Percentiles rank a stretch among this genome's conserved stretches.
Conservation (phyloP, 2,888 invertebrate genomes). For the Sesia bembeciformis region DNA sequence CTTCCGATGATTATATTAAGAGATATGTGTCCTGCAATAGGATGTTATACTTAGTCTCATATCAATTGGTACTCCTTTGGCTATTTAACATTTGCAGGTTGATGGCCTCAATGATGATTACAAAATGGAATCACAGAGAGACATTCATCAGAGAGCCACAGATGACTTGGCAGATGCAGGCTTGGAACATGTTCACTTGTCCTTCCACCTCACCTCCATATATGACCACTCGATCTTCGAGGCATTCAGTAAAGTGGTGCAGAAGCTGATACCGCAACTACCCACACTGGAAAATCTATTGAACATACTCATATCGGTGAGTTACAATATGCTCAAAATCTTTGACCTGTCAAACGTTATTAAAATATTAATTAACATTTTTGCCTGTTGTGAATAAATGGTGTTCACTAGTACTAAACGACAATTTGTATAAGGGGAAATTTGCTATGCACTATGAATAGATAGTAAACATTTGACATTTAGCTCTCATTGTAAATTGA, state of each 20-base stretch:
- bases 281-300: conserved; percentile 97
- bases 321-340: conserved; percentile 26
- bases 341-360: too few relatives aligned
- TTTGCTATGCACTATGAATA: too few relatives aligned
- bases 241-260: conserved; percentile 99
- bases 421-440: too few relatives aligned
- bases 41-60: too few relatives aligned
- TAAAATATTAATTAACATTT: too few relatives aligned
- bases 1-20: too few relatives aligned
- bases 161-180: conserved; percentile 95
- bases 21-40: too few relatives aligned
- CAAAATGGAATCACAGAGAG: conserved; percentile 98
- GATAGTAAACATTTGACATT: too few relatives aligned
- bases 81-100: conserved; percentile 66
- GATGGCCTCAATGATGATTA: conserved; percentile 99
- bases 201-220: conserved; percentile 98
- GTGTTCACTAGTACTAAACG: too few relatives aligned
- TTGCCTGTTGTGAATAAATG: too few relatives aligned
- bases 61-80: too few relatives aligned
- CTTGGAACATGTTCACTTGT: conserved; percentile 89
- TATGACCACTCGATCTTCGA: conserved; percentile 99
- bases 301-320: conserved; percentile 97
- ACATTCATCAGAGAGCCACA: conserved; percentile 97
- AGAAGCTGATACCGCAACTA: conserved; percentile 97
- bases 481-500: too few relatives aligned